Conservation (phyloP, 2,888 invertebrate species). For the Atethmia centrago region DNA sequence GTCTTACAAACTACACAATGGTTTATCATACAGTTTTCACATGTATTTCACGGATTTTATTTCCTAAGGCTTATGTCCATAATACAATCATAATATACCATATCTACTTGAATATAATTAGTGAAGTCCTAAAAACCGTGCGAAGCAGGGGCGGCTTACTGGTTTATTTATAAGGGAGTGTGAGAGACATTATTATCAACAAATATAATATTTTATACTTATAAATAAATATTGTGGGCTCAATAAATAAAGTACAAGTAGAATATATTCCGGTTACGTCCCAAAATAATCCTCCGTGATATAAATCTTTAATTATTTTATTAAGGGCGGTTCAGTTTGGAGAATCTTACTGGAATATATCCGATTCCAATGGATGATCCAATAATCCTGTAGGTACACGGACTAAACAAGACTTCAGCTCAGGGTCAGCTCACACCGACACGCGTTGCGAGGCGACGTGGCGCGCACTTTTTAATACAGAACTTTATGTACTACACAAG, state of each 20-base stretch:
- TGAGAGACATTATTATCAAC: neutral
- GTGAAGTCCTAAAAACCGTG: neutral
- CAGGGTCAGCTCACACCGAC: constrained; percentile 25
- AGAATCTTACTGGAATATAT: constrained; percentile 17
- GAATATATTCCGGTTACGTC: constrained; percentile 8
- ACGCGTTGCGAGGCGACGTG: constrained; percentile 18
- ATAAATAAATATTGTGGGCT: neutral
- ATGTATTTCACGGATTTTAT: neutral
- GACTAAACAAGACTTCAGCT: neutral
- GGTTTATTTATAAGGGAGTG: neutral
- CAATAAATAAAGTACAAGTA: constrained; percentile 4
- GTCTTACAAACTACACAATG: neutral
- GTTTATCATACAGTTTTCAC: neutral
- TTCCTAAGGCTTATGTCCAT: neutral
- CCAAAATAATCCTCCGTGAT: constrained; percentile 21
- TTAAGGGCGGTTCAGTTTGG: constrained; percentile 35
- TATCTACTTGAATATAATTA: too few species aligned
- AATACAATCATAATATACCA: too few species aligned
- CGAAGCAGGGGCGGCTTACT: neutral
- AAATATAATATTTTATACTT: neutral
- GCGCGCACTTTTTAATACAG: neutral
- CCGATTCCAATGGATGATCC: neutral
- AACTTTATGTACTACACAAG: neutral
- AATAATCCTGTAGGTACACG: neutral
- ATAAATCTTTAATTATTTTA: constrained; percentile 48